Percentiles rank a stretch among this genome's conserved stretches.
Conservation (phyloP, 2,797 vertebrate genomes). For the Helostoma temminkii region DNA sequence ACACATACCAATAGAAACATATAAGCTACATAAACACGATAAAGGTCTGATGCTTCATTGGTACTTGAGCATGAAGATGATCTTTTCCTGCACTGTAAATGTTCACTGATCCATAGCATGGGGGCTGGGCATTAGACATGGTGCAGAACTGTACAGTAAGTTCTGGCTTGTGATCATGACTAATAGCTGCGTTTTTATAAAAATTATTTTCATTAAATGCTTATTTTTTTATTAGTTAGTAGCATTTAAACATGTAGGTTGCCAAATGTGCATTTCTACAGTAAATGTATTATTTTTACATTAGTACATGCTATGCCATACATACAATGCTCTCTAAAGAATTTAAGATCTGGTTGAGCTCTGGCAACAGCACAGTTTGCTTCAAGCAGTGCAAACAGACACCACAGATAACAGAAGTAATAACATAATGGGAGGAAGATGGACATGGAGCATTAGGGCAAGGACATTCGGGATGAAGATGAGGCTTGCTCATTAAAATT, state of each 20-base stretch:
- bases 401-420: slow-evolving; percentile 15
- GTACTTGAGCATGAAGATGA: slow-evolving; percentile 24
- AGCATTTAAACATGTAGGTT: not conserved
- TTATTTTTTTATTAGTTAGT: not conserved
- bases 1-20: slow-evolving; percentile 15
- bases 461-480: slow-evolving; percentile 40
- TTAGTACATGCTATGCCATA: too few species aligned
- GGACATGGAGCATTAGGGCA: slow-evolving; percentile 14
- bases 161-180: not conserved
- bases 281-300: slow-evolving; percentile 7
- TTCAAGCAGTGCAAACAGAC: slow-evolving; percentile 10
- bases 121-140: slow-evolving; percentile 13
- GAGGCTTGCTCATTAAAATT: not conserved
- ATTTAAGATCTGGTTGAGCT: slow-evolving; percentile 16
- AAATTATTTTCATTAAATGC: not conserved
- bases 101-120: slow-evolving; percentile 49
- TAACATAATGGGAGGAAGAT: slow-evolving; percentile 26
- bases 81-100: slow-evolving; percentile 35
- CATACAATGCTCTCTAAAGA: not conserved
- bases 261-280: not conserved
- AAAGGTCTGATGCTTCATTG: slow-evolving; percentile 35
- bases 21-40: slow-evolving; percentile 27
- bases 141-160: slow-evolving; percentile 7
- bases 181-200: not conserved
- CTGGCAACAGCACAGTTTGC: slow-evolving; percentile 36